Evolutionary conservation across 2,888 invertebrate species (phyloP).

Genomic region (Apantesis nais): DNA sequence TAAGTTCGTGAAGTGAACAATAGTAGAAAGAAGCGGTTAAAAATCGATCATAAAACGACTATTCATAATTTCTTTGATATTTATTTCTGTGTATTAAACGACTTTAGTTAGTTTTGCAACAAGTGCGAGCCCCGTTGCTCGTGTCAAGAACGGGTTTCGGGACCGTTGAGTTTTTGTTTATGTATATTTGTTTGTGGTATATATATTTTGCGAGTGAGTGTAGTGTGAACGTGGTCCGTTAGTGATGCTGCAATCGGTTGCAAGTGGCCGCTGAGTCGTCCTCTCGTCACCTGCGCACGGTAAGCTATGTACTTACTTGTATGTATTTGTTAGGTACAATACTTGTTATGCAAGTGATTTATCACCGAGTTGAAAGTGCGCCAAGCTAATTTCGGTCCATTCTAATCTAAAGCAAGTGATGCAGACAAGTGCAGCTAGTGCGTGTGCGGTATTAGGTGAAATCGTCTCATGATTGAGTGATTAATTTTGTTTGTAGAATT

Average conservation of each 20-base stretch:
- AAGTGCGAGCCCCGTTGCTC: slow-evolving; percentile 67
- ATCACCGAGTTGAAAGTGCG: slow-evolving; percentile 46
- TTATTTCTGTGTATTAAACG: slow-evolving; percentile 64
- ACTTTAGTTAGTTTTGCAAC: slow-evolving; percentile 75
- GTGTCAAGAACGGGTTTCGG: slow-evolving; percentile 73
- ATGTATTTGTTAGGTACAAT: slow-evolving; percentile 38
- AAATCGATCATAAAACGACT: slow-evolving; percentile 75
- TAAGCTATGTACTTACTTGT: slow-evolving; percentile 53
- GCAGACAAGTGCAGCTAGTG: slow-evolving; percentile 7
- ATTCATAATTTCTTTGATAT: slow-evolving; percentile 68
- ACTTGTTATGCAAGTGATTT: slow-evolving; percentile 57
- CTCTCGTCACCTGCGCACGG: slow-evolving; percentile 60
- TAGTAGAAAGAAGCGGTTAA: slow-evolving; percentile 58
- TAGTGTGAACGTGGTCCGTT: slow-evolving; percentile 59
- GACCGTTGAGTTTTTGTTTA: slow-evolving; percentile 78
- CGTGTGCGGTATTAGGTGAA: background rate
- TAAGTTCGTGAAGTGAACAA: slow-evolving; percentile 46
- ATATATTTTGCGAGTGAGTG: slow-evolving; percentile 71
- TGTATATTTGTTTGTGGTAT: slow-evolving; percentile 67
- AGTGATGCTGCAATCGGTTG: slow-evolving; percentile 68
- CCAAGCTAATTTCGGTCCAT: slow-evolving; percentile 23
- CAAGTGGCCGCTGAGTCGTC: slow-evolving; percentile 58
- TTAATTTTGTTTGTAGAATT: background rate
- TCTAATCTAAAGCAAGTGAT: slow-evolving; percentile 4
- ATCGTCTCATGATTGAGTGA: background rate